These are phyloP conservation scores for Neopelma chrysocephalum DNA, from an alignment of 2,797 vertebrate species.

Conservation along the genomic window DNA sequence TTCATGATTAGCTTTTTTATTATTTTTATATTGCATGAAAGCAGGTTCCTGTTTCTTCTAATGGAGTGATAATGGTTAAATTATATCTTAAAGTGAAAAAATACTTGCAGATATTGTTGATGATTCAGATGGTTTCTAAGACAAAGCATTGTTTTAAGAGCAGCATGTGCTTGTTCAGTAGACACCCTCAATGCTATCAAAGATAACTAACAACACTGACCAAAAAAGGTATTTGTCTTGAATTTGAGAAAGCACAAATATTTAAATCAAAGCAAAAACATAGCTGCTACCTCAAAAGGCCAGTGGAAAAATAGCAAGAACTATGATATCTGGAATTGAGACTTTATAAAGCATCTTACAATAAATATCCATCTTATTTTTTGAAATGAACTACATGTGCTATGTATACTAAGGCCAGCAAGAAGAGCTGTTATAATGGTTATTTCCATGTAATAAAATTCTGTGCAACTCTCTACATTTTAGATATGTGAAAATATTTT, in stretches of 20 bases:
- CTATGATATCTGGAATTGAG: neutral
- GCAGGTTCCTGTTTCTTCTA: neutral
- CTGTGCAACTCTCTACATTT: neutral
- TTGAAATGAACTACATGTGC: neutral
- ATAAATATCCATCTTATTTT: neutral
- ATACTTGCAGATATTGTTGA: neutral
- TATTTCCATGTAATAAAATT: neutral
- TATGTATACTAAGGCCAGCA: neutral
- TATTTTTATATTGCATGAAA: neutral
- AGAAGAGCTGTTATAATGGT: neutral
- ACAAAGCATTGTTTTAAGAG: slow-evolving; percentile 35
- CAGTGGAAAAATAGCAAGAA: neutral
- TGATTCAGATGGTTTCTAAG: slow-evolving; percentile 8
- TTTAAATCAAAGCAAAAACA: slow-evolving; percentile 23
- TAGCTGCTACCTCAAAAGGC: neutral
- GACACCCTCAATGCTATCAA: slow-evolving; percentile 3
- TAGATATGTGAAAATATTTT: neutral
- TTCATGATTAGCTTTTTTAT: neutral
- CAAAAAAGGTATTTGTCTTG: slow-evolving; percentile 32
- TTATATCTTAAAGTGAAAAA: neutral
- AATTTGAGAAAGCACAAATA: slow-evolving; percentile 40
- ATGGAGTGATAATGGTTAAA: neutral
- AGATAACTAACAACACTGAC: neutral
- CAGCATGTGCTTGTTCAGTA: neutral
- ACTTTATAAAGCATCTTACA: neutral